Percentiles rank a stretch among this genome's conserved stretches.
Conservation (phyloP, 2,797 vertebrate species). For the Amazonetta brasiliensis region DNA sequence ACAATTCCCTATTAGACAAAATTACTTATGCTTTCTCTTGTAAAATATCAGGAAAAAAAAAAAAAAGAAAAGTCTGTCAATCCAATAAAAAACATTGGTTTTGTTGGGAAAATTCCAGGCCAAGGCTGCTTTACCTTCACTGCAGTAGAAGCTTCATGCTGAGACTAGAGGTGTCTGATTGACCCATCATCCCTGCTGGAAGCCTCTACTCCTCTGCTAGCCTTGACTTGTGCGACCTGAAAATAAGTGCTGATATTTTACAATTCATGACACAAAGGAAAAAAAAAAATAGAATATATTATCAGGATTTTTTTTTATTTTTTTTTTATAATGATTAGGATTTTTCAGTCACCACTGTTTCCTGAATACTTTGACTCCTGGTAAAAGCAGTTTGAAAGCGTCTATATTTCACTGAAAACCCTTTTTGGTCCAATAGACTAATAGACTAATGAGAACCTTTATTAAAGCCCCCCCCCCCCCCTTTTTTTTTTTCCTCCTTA, state of each 20-base stretch:
- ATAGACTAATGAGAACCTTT: constrained; percentile 15
- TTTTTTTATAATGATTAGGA: constrained; percentile 37
- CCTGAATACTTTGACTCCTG: constrained; percentile 24
- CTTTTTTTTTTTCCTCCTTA: neutral
- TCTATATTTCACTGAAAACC: neutral
- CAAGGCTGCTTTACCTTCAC: constrained; percentile 58
- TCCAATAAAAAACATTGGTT: constrained; percentile 75
- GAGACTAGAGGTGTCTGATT: constrained; percentile 75
- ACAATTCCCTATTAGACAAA: neutral
- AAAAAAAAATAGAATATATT: constrained; percentile 41
- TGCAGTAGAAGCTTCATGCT: constrained; percentile 61
- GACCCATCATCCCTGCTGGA: constrained; percentile 76
- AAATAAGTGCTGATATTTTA: constrained; percentile 76
- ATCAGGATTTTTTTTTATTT: constrained; percentile 73
- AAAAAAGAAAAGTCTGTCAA: constrained; percentile 76
- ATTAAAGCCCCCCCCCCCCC: neutral
- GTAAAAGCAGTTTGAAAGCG: neutral
- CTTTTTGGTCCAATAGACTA: neutral
- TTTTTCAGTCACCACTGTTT: constrained; percentile 50
- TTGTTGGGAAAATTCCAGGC: constrained; percentile 79
- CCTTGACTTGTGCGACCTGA: constrained; percentile 64
- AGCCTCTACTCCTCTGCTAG: constrained; percentile 59
- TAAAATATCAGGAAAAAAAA: constrained; percentile 76
- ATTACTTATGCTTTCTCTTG: constrained; percentile 38
- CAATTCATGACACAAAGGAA: constrained; percentile 66